phyloP scores from a whole-genome alignment of 2,113 vertebrate genomes.

The Upupa epops region DNA sequence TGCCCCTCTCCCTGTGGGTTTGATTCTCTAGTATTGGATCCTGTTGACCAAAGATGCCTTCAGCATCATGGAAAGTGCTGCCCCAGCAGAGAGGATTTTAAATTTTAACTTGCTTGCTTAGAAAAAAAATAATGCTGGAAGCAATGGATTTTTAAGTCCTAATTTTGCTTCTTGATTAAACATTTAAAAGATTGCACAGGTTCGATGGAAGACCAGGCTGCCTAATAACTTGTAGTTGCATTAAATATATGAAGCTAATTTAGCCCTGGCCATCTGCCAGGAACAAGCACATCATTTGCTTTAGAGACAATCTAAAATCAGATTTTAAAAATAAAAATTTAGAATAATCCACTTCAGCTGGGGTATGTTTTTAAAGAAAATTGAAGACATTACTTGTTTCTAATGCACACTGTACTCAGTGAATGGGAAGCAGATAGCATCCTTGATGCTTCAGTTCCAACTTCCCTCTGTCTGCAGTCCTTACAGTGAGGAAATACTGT shows the following conservation, averaged over 20 bases:
- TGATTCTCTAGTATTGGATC: neutral
- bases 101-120: neutral
- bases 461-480: neutral
- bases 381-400: neutral
- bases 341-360: neutral
- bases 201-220: slow-evolving; percentile 48
- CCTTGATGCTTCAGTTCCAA: neutral
- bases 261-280: slow-evolving; percentile 58
- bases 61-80: neutral
- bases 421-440: neutral
- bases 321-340: slow-evolving; percentile 42
- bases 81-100: neutral
- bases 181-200: slow-evolving; percentile 41
- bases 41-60: neutral
- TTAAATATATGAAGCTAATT: slow-evolving; percentile 67
- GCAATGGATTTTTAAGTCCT: slow-evolving; percentile 30
- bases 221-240: slow-evolving; percentile 60
- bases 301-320: neutral
- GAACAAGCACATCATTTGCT: slow-evolving; percentile 17
- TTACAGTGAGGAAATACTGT: neutral
- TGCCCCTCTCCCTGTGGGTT: neutral
- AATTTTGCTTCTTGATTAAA: slow-evolving; percentile 71
- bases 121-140: slow-evolving; percentile 15
- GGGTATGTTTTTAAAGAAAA: neutral
- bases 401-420: neutral